These are phyloP conservation scores for Distichodus sexfasciatus DNA, from an alignment of 2,797 vertebrate species.

Conservation along the genomic window DNA sequence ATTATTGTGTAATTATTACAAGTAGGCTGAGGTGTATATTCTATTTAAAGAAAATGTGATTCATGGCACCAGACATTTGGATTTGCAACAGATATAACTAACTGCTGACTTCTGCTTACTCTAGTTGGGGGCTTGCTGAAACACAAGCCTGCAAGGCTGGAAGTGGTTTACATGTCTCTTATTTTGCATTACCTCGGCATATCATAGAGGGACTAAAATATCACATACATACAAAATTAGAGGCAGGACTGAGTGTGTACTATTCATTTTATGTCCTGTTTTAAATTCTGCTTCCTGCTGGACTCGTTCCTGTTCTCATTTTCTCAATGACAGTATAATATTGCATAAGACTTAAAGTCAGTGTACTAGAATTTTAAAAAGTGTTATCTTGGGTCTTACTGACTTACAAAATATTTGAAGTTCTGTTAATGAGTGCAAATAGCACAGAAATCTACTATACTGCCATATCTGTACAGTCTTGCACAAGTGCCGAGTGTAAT, in stretches of 20 bases:
- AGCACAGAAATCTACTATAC: too few species aligned
- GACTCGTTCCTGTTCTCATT: too few species aligned
- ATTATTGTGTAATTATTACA: too few species aligned
- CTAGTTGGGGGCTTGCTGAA: not conserved
- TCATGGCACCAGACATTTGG: not conserved
- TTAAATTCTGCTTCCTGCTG: not conserved
- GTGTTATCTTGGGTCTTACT: too few species aligned
- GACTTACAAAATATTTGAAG: too few species aligned
- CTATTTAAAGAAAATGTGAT: not conserved
- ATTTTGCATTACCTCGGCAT: constrained; percentile 1
- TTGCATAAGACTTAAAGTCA: too few species aligned
- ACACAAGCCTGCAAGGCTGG: not conserved
- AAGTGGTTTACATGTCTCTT: not conserved
- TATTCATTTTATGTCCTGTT: not conserved
- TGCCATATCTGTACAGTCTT: too few species aligned
- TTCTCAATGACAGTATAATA: too few species aligned
- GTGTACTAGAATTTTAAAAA: too few species aligned
- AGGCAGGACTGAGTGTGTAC: not conserved
- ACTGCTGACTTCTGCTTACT: not conserved
- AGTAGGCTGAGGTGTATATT: not conserved
- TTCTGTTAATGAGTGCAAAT: too few species aligned
- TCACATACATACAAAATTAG: not conserved
- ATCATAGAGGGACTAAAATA: not conserved
- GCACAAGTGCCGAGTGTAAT: too few species aligned
- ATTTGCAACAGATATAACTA: not conserved